Conservation (phyloP, 1,140 invertebrate species). For the Drosophila pruinosa region DNA sequence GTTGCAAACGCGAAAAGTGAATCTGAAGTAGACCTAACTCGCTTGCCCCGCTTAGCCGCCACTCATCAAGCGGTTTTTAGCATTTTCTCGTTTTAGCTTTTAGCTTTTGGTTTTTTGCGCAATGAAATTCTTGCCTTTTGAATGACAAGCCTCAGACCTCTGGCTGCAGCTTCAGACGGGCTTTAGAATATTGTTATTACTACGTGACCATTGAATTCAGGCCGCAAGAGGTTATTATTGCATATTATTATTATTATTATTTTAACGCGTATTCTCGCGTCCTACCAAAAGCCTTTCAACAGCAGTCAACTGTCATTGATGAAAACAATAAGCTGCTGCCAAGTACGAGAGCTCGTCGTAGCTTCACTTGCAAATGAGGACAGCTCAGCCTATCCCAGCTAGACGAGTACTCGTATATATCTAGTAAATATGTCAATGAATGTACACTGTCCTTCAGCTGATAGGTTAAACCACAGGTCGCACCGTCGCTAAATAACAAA, state of each 20-base stretch:
- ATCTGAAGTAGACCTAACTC: conserved; percentile 42
- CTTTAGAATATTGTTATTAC: conserved; percentile 65
- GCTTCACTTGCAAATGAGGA: neutral
- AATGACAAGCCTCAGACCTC: too few species aligned
- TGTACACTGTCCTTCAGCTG: conserved; percentile 41
- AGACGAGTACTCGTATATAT: neutral
- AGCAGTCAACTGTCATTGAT: conserved; percentile 3
- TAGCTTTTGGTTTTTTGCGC: conserved; percentile 38
- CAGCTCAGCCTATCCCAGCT: neutral
- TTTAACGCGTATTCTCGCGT: neutral
- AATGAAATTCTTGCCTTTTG: conserved; percentile 58
- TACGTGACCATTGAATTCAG: conserved; percentile 70
- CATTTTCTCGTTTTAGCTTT: conserved; percentile 31
- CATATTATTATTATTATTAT: conserved; percentile 30
- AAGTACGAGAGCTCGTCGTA: neutral
- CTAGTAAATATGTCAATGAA: neutral
- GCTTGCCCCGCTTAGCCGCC: neutral
- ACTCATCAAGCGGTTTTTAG: neutral
- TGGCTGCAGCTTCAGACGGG: conserved; percentile 23
- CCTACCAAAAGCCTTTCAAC: conserved; percentile 31
- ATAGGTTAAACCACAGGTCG: neutral
- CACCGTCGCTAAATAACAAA: conserved; percentile 13
- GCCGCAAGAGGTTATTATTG: conserved; percentile 26
- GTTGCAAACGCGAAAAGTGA: conserved; percentile 50
- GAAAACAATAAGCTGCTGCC: neutral